phyloP scores from a whole-genome alignment of 2,797 vertebrate genomes.

The Hafferia zeledoni region DNA sequence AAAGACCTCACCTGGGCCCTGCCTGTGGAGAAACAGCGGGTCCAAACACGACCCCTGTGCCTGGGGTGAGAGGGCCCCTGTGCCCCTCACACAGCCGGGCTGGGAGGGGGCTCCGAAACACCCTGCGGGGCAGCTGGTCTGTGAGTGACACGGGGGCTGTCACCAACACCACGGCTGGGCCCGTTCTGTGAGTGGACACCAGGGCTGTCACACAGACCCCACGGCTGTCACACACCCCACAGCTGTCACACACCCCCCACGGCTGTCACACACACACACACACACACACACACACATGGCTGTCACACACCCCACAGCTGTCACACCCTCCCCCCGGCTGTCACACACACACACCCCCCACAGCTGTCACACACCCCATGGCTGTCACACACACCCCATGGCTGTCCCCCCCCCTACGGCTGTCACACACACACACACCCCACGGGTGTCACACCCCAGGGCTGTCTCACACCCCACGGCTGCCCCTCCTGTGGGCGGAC shows the following conservation, averaged over 20 bases:
- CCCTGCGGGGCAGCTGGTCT: background rate
- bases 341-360: too few species aligned
- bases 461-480: background rate
- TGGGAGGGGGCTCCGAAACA: background rate
- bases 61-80: background rate
- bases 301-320: too few species aligned
- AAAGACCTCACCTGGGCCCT: background rate
- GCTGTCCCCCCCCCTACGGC: too few species aligned
- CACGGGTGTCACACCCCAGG: background rate
- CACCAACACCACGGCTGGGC: background rate
- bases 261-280: too few species aligned
- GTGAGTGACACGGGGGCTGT: fast-evolving
- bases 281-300: too few species aligned
- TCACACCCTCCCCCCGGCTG: background rate
- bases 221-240: fast-evolving
- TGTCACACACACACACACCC: background rate
- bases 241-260: fast-evolving
- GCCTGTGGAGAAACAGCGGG: background rate
- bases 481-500: background rate
- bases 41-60: fast-evolving
- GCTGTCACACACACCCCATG: too few species aligned
- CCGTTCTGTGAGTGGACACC: background rate
- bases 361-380: too few species aligned
- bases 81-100: fast-evolving
- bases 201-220: background rate